Base-by-base conservation (phyloP, 2,113 vertebrate species). In the Brienomyrus longianalis region DNA sequence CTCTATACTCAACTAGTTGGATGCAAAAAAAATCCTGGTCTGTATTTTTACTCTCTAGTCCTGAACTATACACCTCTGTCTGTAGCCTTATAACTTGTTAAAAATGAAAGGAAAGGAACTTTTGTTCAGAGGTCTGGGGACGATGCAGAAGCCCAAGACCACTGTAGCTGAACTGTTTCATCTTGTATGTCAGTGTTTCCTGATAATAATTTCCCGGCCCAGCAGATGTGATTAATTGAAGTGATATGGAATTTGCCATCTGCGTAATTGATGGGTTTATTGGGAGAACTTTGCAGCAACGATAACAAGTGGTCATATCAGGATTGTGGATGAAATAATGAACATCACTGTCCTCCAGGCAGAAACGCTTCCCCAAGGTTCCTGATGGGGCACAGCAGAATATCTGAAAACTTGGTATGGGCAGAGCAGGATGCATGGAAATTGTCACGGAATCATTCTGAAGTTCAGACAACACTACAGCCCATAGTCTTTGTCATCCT, bases 251-350 rank as follows among this genome's bases (percentile, higher is more conserved):
- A 48, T 48, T 70, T 87, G 74, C 87, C 88, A 47, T 87, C 87
- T 85, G 56, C 3, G 88, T 92, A 91, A 90, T 89, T 92, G 91
- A 91, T 92, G 91, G 90, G 89, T 91, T 87, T 90, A 91, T 90
- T 51, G 84, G 87, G 66, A 89, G 52, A 89, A 88, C 74, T 56
- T 89, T 59, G 84, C 27, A 83, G 87, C 87, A 90, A 90, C 62
- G 91, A 89, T 88, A 89, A 89, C 89, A 62, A 89, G 56, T 45
- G 52, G 89, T 62, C 56, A 48, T 80, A 89, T 83, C 87, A 62
- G 89, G 86, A 52, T 74, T 83, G 83, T 27, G 80, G 52, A 10
- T 35, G 66, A 90, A 89, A 31, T 90, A 87, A 84, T 90, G 87
- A 91, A 91, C 86, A 89, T 88, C 90, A 91, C 89, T 87, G 88